These are phyloP conservation scores for Semnopithecus entellus DNA, from an alignment of 2,113 vertebrate species.

Conservation along the genomic window DNA sequence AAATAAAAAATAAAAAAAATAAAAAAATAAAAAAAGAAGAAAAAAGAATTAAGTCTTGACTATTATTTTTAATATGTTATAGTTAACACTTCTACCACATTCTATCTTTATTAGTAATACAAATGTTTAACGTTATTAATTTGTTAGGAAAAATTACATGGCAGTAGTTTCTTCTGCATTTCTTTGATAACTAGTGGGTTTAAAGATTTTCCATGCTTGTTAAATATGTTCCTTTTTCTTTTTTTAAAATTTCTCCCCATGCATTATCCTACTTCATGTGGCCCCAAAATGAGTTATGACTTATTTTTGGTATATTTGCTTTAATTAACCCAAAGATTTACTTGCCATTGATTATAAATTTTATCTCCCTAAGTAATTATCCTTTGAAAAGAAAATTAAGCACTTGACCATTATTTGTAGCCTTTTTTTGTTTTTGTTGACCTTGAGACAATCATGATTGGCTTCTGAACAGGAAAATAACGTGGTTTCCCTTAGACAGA, in stretches of 20 bases:
- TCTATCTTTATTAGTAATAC: background rate
- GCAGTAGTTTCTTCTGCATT: background rate
- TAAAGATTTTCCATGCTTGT: background rate
- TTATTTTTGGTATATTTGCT: background rate
- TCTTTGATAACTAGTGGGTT: background rate
- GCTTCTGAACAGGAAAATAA: background rate
- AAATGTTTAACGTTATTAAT: background rate
- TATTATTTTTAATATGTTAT: background rate
- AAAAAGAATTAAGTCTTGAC: too few species aligned
- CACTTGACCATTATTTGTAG: background rate
- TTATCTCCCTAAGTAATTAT: background rate
- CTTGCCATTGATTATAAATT: background rate
- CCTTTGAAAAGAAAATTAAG: background rate
- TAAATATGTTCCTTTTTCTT: background rate
- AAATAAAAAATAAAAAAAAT: too few species aligned
- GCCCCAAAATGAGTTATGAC: background rate
- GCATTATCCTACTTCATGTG: background rate
- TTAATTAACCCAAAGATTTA: background rate
- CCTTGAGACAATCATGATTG: background rate
- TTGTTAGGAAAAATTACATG: background rate
- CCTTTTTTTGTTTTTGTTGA: background rate
- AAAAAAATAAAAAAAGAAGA: too few species aligned
- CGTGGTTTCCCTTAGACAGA: background rate
- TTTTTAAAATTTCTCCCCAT: background rate
- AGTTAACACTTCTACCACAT: background rate